Evolutionary conservation across 2,113 vertebrate genomes (phyloP).

Genomic region (Callaeas wilsoni): DNA sequence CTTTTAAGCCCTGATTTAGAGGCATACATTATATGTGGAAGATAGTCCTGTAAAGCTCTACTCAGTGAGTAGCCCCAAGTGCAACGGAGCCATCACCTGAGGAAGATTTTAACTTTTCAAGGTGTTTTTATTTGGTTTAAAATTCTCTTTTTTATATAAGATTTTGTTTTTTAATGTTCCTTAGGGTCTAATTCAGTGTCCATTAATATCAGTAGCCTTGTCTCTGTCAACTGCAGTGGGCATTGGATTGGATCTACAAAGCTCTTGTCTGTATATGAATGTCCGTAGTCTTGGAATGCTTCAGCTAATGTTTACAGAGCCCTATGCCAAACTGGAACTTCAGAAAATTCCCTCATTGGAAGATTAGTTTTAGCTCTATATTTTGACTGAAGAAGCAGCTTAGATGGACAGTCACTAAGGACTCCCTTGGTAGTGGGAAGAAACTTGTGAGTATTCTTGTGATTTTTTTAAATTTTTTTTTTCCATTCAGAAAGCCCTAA

Average conservation of each 20-base stretch:
- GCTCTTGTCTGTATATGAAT: conserved; percentile 16
- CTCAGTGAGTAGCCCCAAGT: conserved; percentile 52
- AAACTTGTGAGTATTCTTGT: background rate
- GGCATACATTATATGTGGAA: conserved; percentile 24
- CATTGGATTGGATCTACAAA: background rate
- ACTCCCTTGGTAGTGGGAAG: background rate
- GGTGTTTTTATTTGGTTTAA: conserved; percentile 48
- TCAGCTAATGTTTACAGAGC: conserved; percentile 71
- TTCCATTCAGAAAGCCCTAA: background rate
- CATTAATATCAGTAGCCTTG: background rate
- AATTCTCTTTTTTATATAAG: background rate
- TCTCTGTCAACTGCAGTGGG: background rate
- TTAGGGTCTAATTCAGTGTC: conserved; percentile 24
- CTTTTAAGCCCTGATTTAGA: conserved; percentile 35
- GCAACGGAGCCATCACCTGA: conserved; percentile 10
- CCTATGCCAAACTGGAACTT: conserved; percentile 70
- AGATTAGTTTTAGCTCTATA: background rate
- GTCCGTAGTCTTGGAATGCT: conserved; percentile 62
- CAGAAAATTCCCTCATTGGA: background rate
- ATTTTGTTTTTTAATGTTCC: background rate
- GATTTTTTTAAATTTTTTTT: background rate
- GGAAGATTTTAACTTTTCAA: conserved; percentile 25
- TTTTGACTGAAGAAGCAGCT: background rate
- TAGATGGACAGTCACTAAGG: background rate
- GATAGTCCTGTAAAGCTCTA: conserved; percentile 30